Base-by-base conservation (phyloP, 1,140 invertebrate species). In the Idris sp. region DNA sequence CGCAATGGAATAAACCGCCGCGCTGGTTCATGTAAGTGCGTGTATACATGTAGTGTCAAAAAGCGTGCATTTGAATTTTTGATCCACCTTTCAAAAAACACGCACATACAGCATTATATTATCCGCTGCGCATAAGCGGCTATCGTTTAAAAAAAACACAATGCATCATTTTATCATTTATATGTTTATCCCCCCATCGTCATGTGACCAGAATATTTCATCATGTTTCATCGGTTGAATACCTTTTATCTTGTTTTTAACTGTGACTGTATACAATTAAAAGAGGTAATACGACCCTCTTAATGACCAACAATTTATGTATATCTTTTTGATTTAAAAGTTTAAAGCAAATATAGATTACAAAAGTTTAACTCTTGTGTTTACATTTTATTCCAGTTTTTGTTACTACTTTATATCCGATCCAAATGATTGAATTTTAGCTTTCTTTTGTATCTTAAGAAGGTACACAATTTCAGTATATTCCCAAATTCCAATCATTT, bases 21-120 rank as follows among this genome's bases (percentile, higher is more conserved):
- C 83, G 84, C 81, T 83, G 85, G 85, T 86, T 79, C 85, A 87
- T 87, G 86, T 88, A 88, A 88, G 86, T 88, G 76, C 78, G 79
- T 81, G 79, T 79, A 75, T 74, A 78, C 75, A 76, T 77, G 64
- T 78, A 67, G 67, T 75, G 40, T 72, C 53, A 68, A 71, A 65
- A 13, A 73, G 76, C 76, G 72, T 76, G 68, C 67, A 44, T 78
- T 78, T 62, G 41, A 61, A 72, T 61, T 56, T 19, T 65, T 51
- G 14, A 51, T 73, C 54, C 68, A 74, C 49, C 36, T 65, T 72
- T 65, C 59, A 68, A 19, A 56, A 59, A 58, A 72, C 67, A 65
- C 69, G 59, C 71, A 74, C 71, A 36, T 15, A 36, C 35, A 15
- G 13, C 11, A 36, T n/a, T n/a, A n/a, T n/a, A n/a, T n/a, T n/a